These are phyloP conservation scores for Rynchops niger DNA, from an alignment of 2,113 vertebrate species.

Conservation along the genomic window DNA sequence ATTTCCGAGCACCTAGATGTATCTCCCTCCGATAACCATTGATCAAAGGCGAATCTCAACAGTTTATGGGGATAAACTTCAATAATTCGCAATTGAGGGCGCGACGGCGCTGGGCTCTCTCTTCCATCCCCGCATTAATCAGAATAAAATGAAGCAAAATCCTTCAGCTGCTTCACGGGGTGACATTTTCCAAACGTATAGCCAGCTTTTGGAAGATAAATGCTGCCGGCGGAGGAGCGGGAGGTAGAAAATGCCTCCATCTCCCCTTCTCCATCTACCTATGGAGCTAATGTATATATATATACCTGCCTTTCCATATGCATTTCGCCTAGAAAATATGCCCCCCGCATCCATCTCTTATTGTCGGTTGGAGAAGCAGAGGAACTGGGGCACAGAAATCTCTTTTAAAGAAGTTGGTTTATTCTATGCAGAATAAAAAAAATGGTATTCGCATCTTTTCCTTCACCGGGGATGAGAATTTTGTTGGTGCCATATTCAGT, in stretches of 20 bases:
- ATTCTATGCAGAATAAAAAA: not conserved
- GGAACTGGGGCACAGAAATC: not conserved
- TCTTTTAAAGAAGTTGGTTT: not conserved
- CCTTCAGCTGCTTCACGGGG: not conserved
- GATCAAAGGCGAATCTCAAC: constrained; percentile 66
- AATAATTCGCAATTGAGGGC: not conserved
- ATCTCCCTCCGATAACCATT: constrained; percentile 2
- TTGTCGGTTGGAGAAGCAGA: not conserved
- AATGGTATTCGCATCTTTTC: not conserved
- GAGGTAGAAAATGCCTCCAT: not conserved
- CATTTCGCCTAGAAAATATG: not conserved
- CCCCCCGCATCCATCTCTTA: not conserved
- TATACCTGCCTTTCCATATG: not conserved
- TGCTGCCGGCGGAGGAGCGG: not conserved
- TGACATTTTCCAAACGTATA: not conserved
- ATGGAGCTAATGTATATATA: not conserved
- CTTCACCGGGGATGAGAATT: not conserved
- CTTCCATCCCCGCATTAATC: not conserved
- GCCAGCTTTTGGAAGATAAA: not conserved
- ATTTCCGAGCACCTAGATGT: not conserved
- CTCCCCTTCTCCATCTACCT: not conserved
- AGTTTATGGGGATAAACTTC: constrained; percentile 68
- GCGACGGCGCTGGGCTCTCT: not conserved
- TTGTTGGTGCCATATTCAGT: not conserved
- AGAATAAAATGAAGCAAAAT: not conserved